Percentiles rank a stretch among this genome's conserved stretches.
Conservation (phyloP, 2,797 vertebrate genomes). For the Gallinago solitaria region DNA sequence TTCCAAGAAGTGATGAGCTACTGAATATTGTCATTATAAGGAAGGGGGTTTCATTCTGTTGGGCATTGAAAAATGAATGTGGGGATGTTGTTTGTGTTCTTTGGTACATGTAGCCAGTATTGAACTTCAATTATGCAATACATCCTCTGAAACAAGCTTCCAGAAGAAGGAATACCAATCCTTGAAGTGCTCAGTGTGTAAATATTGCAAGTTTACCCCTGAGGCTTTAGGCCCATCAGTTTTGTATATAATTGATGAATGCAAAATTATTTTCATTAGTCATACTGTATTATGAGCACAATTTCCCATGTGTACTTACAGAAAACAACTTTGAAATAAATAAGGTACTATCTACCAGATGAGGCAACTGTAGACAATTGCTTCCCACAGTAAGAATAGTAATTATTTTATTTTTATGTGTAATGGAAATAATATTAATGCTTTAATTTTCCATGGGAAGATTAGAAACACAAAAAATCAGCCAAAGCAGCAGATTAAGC, state of each 20-base stretch:
- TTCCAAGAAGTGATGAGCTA: constrained; percentile 57
- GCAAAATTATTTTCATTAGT: constrained; percentile 4
- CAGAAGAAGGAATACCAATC: constrained; percentile 34
- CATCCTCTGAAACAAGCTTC: constrained; percentile 69
- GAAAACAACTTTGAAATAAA: neutral
- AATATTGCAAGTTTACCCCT: constrained; percentile 35
- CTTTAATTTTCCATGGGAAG: neutral
- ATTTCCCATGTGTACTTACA: neutral
- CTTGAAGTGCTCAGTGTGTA: constrained; percentile 36
- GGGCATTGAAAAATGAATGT: constrained; percentile 52
- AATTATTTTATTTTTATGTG: neutral
- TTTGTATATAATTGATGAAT: constrained; percentile 18
- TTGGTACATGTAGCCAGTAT: constrained; percentile 53
- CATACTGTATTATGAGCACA: neutral
- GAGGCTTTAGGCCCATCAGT: neutral
- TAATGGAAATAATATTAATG: neutral
- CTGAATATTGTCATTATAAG: constrained; percentile 47
- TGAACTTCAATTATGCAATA: constrained; percentile 61
- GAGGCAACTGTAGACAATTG: neutral
- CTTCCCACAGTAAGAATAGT: neutral
- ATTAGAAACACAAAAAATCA: neutral
- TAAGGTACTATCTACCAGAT: constrained; percentile 22
- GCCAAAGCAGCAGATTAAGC: constrained; percentile 12
- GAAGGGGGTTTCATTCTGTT: neutral
- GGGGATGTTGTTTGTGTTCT: neutral